phyloP scores from a whole-genome alignment of 2,888 invertebrate species.

The Crocallis elinguaria region DNA sequence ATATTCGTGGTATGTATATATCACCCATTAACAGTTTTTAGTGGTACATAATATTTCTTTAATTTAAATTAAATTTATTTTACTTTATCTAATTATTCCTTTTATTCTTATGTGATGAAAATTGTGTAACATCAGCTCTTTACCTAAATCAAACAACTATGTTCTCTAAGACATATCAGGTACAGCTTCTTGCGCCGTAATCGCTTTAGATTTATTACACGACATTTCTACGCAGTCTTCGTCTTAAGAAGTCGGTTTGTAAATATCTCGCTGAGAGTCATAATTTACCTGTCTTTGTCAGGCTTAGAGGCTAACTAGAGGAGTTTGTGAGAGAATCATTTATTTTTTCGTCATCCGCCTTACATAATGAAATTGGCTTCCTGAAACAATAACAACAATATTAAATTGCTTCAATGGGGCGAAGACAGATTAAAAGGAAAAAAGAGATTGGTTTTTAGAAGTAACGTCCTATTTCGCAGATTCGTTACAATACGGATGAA shows the following conservation, averaged over 20 bases:
- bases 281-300: conserved; percentile 40
- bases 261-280: conserved; percentile 28
- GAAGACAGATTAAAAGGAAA: conserved; percentile 16
- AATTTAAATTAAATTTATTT: too few species aligned
- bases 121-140: neutral
- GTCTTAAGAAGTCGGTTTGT: conserved; percentile 28
- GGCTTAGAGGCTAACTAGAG: conserved; percentile 28
- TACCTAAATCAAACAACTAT: conserved; percentile 16
- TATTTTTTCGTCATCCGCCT: conserved; percentile 14
- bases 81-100: neutral
- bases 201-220: conserved; percentile 29
- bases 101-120: neutral
- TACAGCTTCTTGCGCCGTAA: conserved; percentile 22
- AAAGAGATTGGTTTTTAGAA: conserved; percentile 20
- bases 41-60: too few species aligned
- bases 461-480: conserved; percentile 10
- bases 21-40: too few species aligned
- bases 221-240: conserved; percentile 24
- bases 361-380: conserved; percentile 17
- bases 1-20: too few species aligned
- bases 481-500: neutral
- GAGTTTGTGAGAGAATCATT: conserved; percentile 10
- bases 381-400: conserved; percentile 24
- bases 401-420: conserved; percentile 18
- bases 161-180: conserved; percentile 8